Conservation (phyloP, 2,888 invertebrate species). For the Tipula unca region DNA sequence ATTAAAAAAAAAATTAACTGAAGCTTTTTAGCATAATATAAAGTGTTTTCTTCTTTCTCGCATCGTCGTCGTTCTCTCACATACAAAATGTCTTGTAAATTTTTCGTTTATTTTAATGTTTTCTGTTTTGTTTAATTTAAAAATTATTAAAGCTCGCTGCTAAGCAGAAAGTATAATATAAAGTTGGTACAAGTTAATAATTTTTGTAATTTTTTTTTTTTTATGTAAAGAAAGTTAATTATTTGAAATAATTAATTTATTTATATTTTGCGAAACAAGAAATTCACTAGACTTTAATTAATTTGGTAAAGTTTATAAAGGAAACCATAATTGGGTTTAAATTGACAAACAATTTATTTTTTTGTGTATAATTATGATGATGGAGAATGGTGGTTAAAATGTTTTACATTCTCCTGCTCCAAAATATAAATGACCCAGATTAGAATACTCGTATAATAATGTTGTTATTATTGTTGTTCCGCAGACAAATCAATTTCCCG, state of each 20-base stretch:
- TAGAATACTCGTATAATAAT: background rate
- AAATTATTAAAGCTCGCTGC: background rate
- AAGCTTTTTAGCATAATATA: background rate
- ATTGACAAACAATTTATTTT: background rate
- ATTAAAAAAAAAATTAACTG: background rate
- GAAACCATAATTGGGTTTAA: background rate
- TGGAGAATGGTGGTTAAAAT: background rate
- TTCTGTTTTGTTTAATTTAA: conserved; percentile 2
- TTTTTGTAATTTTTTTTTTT: background rate
- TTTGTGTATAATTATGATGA: too few species aligned
- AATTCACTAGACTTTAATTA: background rate
- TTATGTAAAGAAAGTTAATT: background rate
- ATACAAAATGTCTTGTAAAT: background rate
- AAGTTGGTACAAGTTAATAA: background rate
- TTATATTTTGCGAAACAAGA: background rate
- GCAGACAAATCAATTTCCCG: background rate
- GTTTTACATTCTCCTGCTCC: background rate
- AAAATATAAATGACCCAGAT: background rate
- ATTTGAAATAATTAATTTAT: background rate
- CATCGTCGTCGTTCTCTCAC: background rate
- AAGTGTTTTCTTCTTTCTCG: background rate
- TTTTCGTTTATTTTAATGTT: background rate
- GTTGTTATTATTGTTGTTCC: background rate
- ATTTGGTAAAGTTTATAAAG: background rate
- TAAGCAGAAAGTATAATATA: background rate